These are phyloP conservation scores for Atractosteus spatula DNA, from an alignment of 2,113 vertebrate genomes.

Conservation along the genomic window DNA sequence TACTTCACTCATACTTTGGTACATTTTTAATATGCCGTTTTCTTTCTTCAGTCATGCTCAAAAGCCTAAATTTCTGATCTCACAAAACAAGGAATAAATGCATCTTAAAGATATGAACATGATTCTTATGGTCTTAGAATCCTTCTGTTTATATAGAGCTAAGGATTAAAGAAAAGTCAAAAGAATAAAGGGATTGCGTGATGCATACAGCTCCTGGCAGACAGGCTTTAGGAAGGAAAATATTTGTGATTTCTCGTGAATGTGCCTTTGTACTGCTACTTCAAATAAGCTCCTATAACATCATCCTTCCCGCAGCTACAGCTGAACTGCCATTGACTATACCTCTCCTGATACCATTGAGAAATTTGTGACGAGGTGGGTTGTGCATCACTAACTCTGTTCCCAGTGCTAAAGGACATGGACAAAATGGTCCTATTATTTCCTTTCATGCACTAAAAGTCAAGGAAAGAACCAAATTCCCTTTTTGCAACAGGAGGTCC, in stretches of 20 bases:
- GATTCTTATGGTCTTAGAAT: slow-evolving; percentile 42
- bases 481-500: no score
- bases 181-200: slow-evolving; percentile 45
- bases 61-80: slow-evolving; percentile 37
- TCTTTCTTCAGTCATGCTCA: slow-evolving; percentile 15
- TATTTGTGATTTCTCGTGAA: slow-evolving; percentile 1
- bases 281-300: slow-evolving; percentile 42
- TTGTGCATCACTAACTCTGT: slow-evolving; percentile 28
- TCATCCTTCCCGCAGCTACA: slow-evolving; percentile 31
- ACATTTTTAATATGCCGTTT: no score
- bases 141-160: slow-evolving; percentile 33
- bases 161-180: slow-evolving; percentile 47
- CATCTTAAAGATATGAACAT: slow-evolving; percentile 32
- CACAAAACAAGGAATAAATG: slow-evolving; percentile 32
- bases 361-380: slow-evolving; percentile 31
- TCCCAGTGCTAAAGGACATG: slow-evolving; percentile 48
- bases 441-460: background rate
- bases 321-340: slow-evolving; percentile 38
- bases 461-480: background rate
- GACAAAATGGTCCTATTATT: slow-evolving; percentile 28
- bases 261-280: slow-evolving; percentile 27
- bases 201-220: slow-evolving; percentile 38
- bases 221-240: slow-evolving; percentile 34
- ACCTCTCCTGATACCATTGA: slow-evolving; percentile 24
- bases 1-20: no score